These are phyloP conservation scores for Artemia sp. DNA, from an alignment of 2,888 invertebrate genomes.

Conservation along the genomic window DNA sequence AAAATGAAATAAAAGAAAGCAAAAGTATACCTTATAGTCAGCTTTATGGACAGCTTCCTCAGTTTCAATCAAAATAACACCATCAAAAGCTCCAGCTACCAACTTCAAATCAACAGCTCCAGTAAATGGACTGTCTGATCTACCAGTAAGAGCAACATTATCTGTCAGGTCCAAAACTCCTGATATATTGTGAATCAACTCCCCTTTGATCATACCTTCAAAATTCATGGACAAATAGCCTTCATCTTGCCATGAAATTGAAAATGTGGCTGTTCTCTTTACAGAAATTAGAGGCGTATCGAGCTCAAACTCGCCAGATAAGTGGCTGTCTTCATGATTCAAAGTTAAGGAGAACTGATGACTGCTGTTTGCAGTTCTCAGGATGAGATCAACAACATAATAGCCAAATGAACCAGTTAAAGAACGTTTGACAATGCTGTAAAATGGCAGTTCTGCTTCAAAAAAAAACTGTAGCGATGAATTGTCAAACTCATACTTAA, in stretches of 20 bases:
- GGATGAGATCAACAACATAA: not conserved
- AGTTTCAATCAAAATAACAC: not conserved
- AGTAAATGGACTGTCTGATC: not conserved
- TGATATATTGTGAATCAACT: not conserved
- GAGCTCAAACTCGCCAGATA: not conserved
- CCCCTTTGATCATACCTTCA: not conserved
- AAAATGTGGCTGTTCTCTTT: not conserved
- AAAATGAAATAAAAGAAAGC: not conserved
- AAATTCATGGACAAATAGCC: not conserved
- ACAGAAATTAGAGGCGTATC: constrained; percentile 19
- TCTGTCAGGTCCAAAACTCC: not conserved
- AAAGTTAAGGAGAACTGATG: constrained; percentile 16
- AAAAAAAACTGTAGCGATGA: constrained; percentile 19
- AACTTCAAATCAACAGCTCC: not conserved
- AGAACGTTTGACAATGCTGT: constrained; percentile 24
- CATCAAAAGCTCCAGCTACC: constrained; percentile 8
- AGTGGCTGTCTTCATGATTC: constrained; percentile 10
- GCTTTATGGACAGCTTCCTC: not conserved
- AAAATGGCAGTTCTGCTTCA: constrained; percentile 26
- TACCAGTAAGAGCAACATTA: not conserved
- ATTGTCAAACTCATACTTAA: not conserved
- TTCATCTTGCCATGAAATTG: not conserved
- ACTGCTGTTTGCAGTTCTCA: not conserved
- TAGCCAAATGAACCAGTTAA: constrained; percentile 23
- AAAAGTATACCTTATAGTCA: not conserved